Conservation (phyloP, 2,113 vertebrate genomes). For the Scopus umbretta region DNA sequence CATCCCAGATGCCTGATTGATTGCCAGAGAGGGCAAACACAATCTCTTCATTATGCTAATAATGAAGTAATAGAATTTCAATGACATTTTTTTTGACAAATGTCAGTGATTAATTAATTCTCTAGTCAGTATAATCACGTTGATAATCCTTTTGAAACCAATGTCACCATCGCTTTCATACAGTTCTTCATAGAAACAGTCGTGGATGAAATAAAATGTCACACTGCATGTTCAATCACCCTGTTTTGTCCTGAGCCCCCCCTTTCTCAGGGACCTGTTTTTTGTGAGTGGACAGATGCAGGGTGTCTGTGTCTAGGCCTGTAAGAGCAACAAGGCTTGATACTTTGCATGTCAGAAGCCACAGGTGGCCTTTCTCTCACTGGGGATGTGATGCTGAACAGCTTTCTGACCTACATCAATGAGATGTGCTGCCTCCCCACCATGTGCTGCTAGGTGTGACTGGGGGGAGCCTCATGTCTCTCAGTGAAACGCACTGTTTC, state of each 20-base stretch:
- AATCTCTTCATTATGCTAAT: constrained; percentile 56
- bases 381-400: neutral
- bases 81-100: constrained; percentile 28
- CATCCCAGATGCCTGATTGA: constrained; percentile 22
- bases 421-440: fast-evolving
- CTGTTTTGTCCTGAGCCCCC: neutral
- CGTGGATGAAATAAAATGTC: neutral
- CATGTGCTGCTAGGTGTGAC: neutral
- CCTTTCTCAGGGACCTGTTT: neutral
- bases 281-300: neutral
- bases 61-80: constrained; percentile 44
- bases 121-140: neutral
- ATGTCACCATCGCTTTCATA: neutral
- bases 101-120: constrained; percentile 50
- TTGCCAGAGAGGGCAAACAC: constrained; percentile 32
- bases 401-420: neutral
- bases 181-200: neutral
- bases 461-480: neutral
- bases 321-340: neutral
- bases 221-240: neutral
- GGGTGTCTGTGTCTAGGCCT: neutral
- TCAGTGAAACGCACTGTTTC: neutral
- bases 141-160: constrained; percentile 46
- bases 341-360: neutral
- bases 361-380: neutral